phyloP scores from a whole-genome alignment of 2,797 vertebrate genomes.

The Enteromius afrohamiltoni region DNA sequence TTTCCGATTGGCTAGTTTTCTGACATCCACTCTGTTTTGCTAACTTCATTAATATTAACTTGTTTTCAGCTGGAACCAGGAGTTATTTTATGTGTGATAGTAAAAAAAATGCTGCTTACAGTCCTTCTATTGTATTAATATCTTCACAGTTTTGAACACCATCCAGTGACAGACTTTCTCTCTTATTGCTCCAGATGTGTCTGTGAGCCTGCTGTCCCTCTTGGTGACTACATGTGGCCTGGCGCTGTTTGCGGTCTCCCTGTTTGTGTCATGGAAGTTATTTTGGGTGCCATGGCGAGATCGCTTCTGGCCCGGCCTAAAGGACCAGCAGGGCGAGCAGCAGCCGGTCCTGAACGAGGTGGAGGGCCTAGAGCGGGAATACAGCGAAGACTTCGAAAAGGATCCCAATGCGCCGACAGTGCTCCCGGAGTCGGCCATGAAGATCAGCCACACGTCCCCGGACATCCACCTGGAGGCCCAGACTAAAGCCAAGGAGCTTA shows the following conservation, averaged over 20 bases:
- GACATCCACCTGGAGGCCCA: slow-evolving; percentile 91
- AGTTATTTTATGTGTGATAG: background rate
- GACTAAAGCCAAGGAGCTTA: slow-evolving; percentile 84
- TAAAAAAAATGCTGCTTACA: background rate
- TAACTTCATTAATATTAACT: background rate
- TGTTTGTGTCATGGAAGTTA: slow-evolving; percentile 98
- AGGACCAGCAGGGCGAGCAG: slow-evolving; percentile 87
- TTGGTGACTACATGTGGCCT: slow-evolving; percentile 96
- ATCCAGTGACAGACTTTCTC: background rate
- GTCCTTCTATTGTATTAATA: background rate
- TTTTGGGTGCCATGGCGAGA: slow-evolving; percentile 97
- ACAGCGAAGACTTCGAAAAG: slow-evolving; percentile 88
- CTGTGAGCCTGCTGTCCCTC: slow-evolving; percentile 91
- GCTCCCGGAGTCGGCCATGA: slow-evolving; percentile 88
- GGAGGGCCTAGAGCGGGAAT: slow-evolving; percentile 88
- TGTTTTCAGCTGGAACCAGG: background rate
- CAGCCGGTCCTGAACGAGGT: slow-evolving; percentile 87
- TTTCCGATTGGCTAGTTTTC: background rate
- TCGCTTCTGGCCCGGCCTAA: slow-evolving; percentile 83
- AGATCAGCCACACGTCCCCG: slow-evolving; percentile 98
- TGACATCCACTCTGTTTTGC: background rate
- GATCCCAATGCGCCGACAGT: slow-evolving; percentile 72
- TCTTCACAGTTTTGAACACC: background rate
- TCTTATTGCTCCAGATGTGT: slow-evolving; percentile 57
- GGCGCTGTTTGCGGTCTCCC: slow-evolving; percentile 93